Evolutionary conservation across 2,888 invertebrate genomes (phyloP), one percentile per base, ranked within the genome.

Genomic region (Druceiella hillmani): DNA sequence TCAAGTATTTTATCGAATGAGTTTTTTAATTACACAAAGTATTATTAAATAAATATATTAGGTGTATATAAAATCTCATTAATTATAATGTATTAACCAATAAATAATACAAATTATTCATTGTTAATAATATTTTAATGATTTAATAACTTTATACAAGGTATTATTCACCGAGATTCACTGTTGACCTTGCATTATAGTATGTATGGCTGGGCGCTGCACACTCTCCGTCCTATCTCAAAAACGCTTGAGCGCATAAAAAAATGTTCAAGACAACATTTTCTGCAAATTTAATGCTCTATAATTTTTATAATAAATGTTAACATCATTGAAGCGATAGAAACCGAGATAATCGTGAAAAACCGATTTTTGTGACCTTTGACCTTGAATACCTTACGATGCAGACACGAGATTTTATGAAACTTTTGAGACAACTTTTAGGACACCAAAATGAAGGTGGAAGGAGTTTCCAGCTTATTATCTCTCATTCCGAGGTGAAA

Each of bases 151-250:
- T 20, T 20, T 20, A 20, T 20, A 20, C 9, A 20, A n/a, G 22
- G 22, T 20, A 20, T 20, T 20, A 20, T 20, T 20, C 22, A 20
- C 22, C 22, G n/a, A 20, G 22, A 20, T 20, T 20, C 22, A 20
- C 22, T 7, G 22, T 20, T 20, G 22, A 20, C 22, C 22, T 20
- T 20, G 22, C 22, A 20, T 20, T 20, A 20, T 9, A 20, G n/a
- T 20, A n/a, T n/a, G n/a, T n/a, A n/a, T n/a, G n/a, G n/a, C n/a
- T n/a, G n/a, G n/a, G n/a, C n/a, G n/a, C n/a, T n/a, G n/a, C n/a
- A n/a, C n/a, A n/a, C n/a, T n/a, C n/a, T n/a, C n/a, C n/a, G n/a
- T n/a, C n/a, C n/a, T n/a, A n/a, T n/a, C n/a, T n/a, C n/a, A n/a
- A n/a, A n/a, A n/a, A n/a, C n/a, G n/a, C n/a, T n/a, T n/a, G n/a